Percentiles rank a stretch among this genome's conserved stretches.
phyloP scores from a whole-genome alignment of 1,140 invertebrate genomes.

The Drosophila azteca region DNA sequence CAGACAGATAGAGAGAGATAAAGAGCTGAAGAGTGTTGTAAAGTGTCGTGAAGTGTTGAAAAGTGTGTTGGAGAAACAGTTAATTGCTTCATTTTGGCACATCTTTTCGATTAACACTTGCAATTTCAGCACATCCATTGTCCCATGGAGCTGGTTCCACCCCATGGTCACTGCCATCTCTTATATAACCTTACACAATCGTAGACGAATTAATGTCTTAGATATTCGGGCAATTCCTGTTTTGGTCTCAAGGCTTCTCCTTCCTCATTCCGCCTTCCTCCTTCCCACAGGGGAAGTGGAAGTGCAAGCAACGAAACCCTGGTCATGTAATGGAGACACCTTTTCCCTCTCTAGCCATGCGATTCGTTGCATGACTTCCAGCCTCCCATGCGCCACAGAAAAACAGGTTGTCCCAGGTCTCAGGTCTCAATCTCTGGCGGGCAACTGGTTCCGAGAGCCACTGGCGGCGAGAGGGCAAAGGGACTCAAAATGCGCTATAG shows the following conservation, averaged over 20 bases:
- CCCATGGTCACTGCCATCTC: slow-evolving; percentile 49
- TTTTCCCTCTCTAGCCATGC: background rate
- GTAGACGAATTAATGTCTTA: no score
- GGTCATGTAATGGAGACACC: background rate
- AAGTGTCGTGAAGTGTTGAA: no score
- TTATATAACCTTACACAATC: slow-evolving; percentile 22
- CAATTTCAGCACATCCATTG: slow-evolving; percentile 5
- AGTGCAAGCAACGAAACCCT: background rate
- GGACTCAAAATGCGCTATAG: background rate
- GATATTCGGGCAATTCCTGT: slow-evolving; percentile 23
- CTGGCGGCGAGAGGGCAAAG: slow-evolving; percentile 7
- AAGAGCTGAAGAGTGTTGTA: background rate
- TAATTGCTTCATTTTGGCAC: no score
- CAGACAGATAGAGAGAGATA: slow-evolving; percentile 4
- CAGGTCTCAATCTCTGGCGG: slow-evolving; percentile 22
- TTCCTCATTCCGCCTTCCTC: no score
- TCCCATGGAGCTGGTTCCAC: background rate
- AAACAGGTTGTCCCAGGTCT: slow-evolving; percentile 38
- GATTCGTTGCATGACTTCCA: background rate
- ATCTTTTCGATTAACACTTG: no score
- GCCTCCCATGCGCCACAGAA: background rate
- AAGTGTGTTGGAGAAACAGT: no score
- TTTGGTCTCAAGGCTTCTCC: slow-evolving; percentile 27
- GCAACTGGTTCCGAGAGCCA: slow-evolving; percentile 50
- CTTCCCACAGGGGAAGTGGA: background rate